A percentile compares a stretch with the other conserved stretches of the same genome.
Evolutionary conservation across 1,140 invertebrate species (phyloP).

Genomic region (Gonatopus flavifemur): DNA sequence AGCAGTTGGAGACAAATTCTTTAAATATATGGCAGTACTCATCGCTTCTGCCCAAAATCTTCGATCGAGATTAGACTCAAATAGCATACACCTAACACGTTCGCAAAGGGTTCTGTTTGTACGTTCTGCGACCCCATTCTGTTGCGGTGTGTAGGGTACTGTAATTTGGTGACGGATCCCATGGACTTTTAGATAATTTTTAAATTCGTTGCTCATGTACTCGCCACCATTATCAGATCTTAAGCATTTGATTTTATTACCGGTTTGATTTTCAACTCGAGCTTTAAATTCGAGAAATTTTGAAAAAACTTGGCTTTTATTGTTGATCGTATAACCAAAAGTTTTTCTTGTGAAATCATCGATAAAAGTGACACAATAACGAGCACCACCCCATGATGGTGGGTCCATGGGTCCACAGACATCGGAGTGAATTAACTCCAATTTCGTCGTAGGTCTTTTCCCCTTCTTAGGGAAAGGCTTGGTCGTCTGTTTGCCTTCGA

Average conservation of each 20-base stretch:
- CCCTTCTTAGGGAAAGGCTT: too few species aligned
- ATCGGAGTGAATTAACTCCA: too few species aligned
- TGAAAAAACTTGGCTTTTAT: neutral
- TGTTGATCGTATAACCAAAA: too few species aligned
- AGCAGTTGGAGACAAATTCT: neutral
- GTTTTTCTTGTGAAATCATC: neutral
- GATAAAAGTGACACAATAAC: slow-evolving; percentile 3
- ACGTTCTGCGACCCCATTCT: slow-evolving; percentile 51
- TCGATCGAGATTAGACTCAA: slow-evolving; percentile 38
- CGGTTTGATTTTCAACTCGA: neutral
- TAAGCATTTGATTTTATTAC: neutral
- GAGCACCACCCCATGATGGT: slow-evolving; percentile 11
- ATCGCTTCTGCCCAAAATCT: slow-evolving; percentile 57
- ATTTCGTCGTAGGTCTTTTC: too few species aligned
- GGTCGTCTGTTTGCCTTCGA: too few species aligned
- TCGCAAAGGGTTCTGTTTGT: slow-evolving; percentile 52
- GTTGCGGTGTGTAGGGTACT: slow-evolving; percentile 51
- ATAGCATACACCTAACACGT: too few species aligned
- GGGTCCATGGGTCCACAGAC: slow-evolving; percentile 16
- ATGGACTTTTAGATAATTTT: neutral
- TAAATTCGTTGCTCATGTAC: neutral
- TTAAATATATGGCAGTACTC: slow-evolving; percentile 36
- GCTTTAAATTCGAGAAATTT: neutral
- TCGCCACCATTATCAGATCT: slow-evolving; percentile 2
- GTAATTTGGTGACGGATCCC: slow-evolving; percentile 7